phyloP scores from a whole-genome alignment of 2,888 invertebrate species.

The Dicyrtomina minuta region DNA sequence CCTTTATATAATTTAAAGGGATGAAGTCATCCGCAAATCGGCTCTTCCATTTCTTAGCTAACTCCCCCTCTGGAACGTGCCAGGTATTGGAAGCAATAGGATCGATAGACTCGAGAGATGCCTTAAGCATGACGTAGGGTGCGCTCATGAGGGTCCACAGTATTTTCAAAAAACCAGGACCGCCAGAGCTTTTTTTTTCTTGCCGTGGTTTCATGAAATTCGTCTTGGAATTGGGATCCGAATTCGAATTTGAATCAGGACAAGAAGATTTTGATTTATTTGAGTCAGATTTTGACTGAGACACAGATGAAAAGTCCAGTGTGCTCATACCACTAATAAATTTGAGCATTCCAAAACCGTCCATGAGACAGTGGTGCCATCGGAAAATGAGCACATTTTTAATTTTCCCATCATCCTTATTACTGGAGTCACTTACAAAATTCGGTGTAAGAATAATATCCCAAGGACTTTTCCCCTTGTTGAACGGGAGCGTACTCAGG shows the following conservation, averaged over 20 bases:
- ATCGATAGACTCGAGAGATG: background rate
- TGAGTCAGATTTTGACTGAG: too few species aligned
- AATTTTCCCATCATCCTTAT: background rate
- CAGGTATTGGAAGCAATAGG: background rate
- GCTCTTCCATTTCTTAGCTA: background rate
- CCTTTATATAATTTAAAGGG: background rate
- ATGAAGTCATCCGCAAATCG: background rate
- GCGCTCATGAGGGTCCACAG: background rate
- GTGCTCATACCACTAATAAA: background rate
- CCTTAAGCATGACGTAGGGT: background rate
- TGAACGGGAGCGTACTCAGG: background rate
- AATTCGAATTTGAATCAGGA: too few species aligned
- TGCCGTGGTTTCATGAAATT: too few species aligned
- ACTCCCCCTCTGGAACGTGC: conserved; percentile 1
- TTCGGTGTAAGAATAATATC: conserved; percentile 10
- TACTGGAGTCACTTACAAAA: background rate
- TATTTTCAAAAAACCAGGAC: background rate
- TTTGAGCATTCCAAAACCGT: conserved; percentile 14
- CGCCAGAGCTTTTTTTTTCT: too few species aligned
- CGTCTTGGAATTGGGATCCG: too few species aligned
- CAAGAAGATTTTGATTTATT: too few species aligned
- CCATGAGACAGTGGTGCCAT: conserved; percentile 12
- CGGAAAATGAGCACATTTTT: background rate
- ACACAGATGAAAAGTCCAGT: too few species aligned
- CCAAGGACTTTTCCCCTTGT: conserved; percentile 17